phyloP scores from a whole-genome alignment of 37 sponge, comb jelly and placozoan species.

The Haliclona indistincta region DNA sequence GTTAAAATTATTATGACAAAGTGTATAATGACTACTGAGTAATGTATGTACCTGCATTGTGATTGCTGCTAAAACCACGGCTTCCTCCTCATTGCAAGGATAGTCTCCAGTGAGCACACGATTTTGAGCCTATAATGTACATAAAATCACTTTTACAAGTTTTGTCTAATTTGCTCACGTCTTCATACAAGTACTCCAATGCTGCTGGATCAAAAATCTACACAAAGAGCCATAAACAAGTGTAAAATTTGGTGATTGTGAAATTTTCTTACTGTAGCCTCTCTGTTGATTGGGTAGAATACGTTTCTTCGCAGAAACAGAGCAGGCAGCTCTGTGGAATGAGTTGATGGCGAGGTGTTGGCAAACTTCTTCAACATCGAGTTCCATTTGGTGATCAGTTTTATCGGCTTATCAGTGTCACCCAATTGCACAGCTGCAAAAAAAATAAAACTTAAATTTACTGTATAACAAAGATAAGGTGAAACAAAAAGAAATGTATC shows the following conservation, averaged over 20 bases:
- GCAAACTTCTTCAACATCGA: slow-evolving; percentile 26
- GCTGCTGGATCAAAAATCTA: slow-evolving; percentile 47
- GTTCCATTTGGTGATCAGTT: slow-evolving; percentile 48
- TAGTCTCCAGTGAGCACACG: slow-evolving; percentile 67
- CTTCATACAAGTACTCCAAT: slow-evolving; percentile 53
- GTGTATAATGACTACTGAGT: background rate
- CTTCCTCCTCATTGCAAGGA: slow-evolving; percentile 70
- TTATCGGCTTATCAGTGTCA: slow-evolving; percentile 66
- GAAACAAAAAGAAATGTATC: too few relatives aligned
- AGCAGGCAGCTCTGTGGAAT: slow-evolving; percentile 28
- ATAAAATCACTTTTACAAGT: background rate
- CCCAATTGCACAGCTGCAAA: slow-evolving; percentile 61
- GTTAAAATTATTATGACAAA: background rate
- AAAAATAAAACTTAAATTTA: background rate
- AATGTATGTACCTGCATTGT: slow-evolving; percentile 36
- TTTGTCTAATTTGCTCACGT: slow-evolving; percentile 48
- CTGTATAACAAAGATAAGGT: background rate
- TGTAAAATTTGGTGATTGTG: background rate
- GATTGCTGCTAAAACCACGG: slow-evolving; percentile 62
- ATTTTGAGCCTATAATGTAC: slow-evolving; percentile 40
- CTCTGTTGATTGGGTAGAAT: slow-evolving; percentile 31
- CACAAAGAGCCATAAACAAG: too few relatives aligned
- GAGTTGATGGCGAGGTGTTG: background rate
- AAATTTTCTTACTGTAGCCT: slow-evolving; percentile 26
- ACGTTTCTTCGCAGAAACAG: slow-evolving; percentile 62